Evolutionary conservation across 2,797 vertebrate species (phyloP), one percentile per base, ranked within the genome.

Genomic region (Danio albolineatus): DNA sequence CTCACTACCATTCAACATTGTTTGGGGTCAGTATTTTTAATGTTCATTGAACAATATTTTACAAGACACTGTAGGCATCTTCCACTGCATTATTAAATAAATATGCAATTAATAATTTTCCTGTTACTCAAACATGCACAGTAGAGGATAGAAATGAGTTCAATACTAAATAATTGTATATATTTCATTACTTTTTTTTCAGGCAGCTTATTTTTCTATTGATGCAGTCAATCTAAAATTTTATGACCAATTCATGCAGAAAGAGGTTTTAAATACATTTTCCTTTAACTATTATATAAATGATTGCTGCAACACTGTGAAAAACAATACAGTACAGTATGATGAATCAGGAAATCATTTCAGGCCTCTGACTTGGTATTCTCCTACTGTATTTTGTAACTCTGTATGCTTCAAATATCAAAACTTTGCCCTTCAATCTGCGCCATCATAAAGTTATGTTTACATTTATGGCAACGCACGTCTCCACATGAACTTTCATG

Each of bases 401-500:
- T 17, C 7, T 10, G 21, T n/a, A 44, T 1, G 1, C 49, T 70
- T 61, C 14, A 71, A 17, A 70, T 70, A 14, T 70, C 36, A 51
- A 16, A 69, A 78, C 28, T 19, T 14, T 41, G 21, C 46, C 44
- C 17, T 61, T 46, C 9, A 13, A 71, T 71, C 57, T 14, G 36
- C 16, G 43, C 9, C 19, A 48, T 21, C 8, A 1, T 71, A 13
- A 51, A 44, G 57, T 28, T 61, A 21, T 51, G 39, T 80, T 64
- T 48, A 53, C 49, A 54, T 60, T 51, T 49, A 44, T 71, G 66
- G 44, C 21, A 41, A 2, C 12, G 12, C 39, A 41, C 16, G 43
- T 76, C 48, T 79, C n/a, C 43, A 66, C n/a, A 16, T 69, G 51
- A 38, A 46, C 73, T 54, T 36, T 36, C 56, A 28, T 10, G 73